Conservation (phyloP, 2,113 vertebrate genomes). For the Leptobrachium ailaonicum region DNA sequence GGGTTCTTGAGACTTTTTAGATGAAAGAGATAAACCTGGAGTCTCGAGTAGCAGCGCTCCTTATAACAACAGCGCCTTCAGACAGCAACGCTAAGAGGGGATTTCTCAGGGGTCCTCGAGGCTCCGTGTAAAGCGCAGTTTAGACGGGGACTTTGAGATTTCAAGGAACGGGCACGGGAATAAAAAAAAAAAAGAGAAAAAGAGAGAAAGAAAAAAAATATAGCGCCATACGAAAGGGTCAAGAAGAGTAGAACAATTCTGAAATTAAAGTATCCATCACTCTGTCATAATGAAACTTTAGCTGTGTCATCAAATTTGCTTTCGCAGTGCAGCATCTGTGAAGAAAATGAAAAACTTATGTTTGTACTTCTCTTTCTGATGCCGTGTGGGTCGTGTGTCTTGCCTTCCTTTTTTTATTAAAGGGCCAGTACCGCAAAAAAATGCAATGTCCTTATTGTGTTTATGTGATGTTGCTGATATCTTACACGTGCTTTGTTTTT, state of each 20-base stretch:
- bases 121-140: conserved; percentile 28
- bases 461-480: no score
- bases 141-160: conserved; percentile 42
- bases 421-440: no score
- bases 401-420: background rate
- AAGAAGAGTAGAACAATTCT: conserved; percentile 56
- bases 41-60: conserved; percentile 27
- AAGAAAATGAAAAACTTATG: conserved; percentile 1
- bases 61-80: conserved; percentile 50
- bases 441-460: no score
- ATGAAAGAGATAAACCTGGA: conserved; percentile 56
- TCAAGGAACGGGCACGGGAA: conserved; percentile 58
- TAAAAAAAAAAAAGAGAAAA: conserved; percentile 16
- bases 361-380: background rate
- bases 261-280: conserved; percentile 64
- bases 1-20: conserved; percentile 55
- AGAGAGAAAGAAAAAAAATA: no score
- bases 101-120: conserved; percentile 43
- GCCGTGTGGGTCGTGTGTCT: background rate
- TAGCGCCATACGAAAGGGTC: conserved; percentile 54
- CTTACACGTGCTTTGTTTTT: no score
- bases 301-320: conserved; percentile 64
- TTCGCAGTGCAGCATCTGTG: conserved; percentile 58
- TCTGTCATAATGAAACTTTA: conserved; percentile 59
- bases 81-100: conserved; percentile 37